These are phyloP conservation scores for Palythoa heliodiscus DNA, from an alignment of 92 coral and sea anemone species.

Conservation along the genomic window DNA sequence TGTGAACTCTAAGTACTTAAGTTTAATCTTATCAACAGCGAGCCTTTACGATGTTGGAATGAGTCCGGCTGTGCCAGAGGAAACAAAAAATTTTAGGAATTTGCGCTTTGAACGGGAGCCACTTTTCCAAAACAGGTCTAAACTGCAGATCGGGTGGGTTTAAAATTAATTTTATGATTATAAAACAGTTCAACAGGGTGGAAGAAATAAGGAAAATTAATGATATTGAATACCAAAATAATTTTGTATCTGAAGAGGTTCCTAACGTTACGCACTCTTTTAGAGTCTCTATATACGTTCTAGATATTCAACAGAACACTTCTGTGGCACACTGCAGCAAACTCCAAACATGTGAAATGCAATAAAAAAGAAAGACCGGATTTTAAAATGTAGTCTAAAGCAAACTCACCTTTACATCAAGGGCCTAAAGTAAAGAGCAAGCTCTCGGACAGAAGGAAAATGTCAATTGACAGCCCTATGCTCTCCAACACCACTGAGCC, in stretches of 20 bases:
- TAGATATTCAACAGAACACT: background rate
- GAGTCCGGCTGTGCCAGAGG: background rate
- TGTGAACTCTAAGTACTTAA: background rate
- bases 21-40: background rate
- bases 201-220: background rate
- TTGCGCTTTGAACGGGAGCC: background rate
- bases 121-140: background rate
- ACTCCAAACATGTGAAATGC: background rate
- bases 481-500: background rate
- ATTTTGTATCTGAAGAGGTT: background rate
- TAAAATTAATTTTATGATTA: background rate
- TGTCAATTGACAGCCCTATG: background rate
- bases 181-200: background rate
- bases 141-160: background rate
- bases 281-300: background rate
- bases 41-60: background rate
- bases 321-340: too few species aligned
- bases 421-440: background rate
- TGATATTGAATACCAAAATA: background rate
- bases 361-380: background rate
- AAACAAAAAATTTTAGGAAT: constrained; percentile 17
- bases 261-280: background rate
- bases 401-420: background rate
- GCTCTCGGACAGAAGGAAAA: background rate
- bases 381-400: background rate